A percentile compares a stretch with the other conserved stretches of the same genome.
These are phyloP conservation scores for Phenganax stokvisi DNA, from an alignment of 92 coral and sea anemone genomes.

Conservation along the genomic window DNA sequence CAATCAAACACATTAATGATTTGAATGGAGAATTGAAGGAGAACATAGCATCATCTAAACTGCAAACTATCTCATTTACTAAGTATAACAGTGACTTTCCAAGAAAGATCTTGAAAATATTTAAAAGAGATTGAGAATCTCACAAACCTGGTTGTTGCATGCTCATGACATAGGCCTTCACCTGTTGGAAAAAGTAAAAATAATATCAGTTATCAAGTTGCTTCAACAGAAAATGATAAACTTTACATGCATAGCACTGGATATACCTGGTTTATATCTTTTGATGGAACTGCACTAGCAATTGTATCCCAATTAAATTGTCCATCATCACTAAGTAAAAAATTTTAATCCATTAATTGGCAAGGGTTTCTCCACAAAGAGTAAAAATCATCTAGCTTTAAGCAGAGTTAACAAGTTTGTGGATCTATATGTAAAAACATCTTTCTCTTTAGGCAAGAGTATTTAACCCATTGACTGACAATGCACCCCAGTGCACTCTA, in stretches of 20 bases:
- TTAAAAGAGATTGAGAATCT: background rate
- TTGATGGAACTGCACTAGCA: conserved; percentile 64
- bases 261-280: conserved; percentile 64
- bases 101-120: too few species aligned
- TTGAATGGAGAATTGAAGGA: background rate
- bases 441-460: background rate
- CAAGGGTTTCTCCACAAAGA: too few species aligned
- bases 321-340: conserved; percentile 61
- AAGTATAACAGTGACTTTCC: too few species aligned
- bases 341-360: too few species aligned
- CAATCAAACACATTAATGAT: background rate
- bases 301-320: conserved; percentile 63
- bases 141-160: conserved; percentile 35
- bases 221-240: too few species aligned
- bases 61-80: background rate
- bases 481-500: background rate
- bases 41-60: background rate
- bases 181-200: conserved; percentile 1
- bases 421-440: background rate
- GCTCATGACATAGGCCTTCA: conserved; percentile 35
- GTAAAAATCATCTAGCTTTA: too few species aligned
- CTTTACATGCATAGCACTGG: background rate
- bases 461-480: too few species aligned
- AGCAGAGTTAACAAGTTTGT: too few species aligned
- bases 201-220: too few species aligned